These are phyloP conservation scores for Macropis europaea DNA, from an alignment of 2,888 invertebrate genomes.

Conservation along the genomic window DNA sequence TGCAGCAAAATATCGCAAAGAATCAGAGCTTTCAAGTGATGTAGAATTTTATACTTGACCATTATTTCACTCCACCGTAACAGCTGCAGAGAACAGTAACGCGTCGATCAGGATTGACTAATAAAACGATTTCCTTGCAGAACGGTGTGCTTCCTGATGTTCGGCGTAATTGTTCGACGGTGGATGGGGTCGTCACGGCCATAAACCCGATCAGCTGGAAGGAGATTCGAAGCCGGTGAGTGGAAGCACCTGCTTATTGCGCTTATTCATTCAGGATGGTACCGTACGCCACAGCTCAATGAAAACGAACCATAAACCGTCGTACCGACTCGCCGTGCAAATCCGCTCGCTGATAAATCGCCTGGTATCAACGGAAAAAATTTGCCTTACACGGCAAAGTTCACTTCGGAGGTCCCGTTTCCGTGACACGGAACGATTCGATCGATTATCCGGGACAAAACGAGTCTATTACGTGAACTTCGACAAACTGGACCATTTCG, in stretches of 20 bases:
- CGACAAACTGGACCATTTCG: neutral
- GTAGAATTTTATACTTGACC: too few species aligned
- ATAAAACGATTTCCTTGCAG: conserved; percentile 58
- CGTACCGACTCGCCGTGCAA: neutral
- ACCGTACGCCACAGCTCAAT: conserved; percentile 15
- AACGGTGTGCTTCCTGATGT: conserved; percentile 74
- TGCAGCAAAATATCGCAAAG: too few species aligned
- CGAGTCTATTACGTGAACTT: conserved; percentile 22
- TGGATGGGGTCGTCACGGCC: conserved; percentile 77
- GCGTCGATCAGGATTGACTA: neutral
- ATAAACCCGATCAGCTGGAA: conserved; percentile 76
- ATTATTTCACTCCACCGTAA: neutral
- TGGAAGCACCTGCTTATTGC: conserved; percentile 59
- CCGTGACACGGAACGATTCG: neutral
- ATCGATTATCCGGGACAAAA: conserved; percentile 30
- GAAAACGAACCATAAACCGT: too few species aligned
- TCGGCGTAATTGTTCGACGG: conserved; percentile 72
- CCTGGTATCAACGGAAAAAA: neutral
- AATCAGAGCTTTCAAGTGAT: too few species aligned
- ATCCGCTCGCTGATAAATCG: neutral
- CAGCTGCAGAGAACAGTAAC: neutral
- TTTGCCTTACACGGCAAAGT: neutral
- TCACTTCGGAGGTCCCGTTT: conserved; percentile 9
- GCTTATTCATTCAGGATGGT: conserved; percentile 52
- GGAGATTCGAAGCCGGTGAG: conserved; percentile 77